Percentiles rank a stretch among this genome's conserved stretches.
These are phyloP conservation scores for Poecilia picta DNA, from an alignment of 2,797 vertebrate genomes.

Conservation along the genomic window DNA sequence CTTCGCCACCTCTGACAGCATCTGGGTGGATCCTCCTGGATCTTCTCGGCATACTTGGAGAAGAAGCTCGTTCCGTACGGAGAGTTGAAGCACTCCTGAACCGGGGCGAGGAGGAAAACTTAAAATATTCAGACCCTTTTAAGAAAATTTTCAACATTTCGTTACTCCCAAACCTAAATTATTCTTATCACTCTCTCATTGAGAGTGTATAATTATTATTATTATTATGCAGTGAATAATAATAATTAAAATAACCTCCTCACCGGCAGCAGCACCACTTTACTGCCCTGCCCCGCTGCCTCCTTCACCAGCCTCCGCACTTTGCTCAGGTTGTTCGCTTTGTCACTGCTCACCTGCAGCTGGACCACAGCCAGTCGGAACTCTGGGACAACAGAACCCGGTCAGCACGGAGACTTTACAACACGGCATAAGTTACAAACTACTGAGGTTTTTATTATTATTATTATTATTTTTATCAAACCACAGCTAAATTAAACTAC, in stretches of 20 bases:
- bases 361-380: conserved; percentile 94
- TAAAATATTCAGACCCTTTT: background rate
- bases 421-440: background rate
- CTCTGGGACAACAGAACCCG: conserved; percentile 68
- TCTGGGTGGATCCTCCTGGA: conserved; percentile 89
- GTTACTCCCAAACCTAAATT: no score
- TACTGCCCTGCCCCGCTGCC: conserved; percentile 87
- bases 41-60: conserved; percentile 89
- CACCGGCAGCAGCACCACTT: conserved; percentile 92
- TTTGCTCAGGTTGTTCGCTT: conserved; percentile 88
- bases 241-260: conserved; percentile 53
- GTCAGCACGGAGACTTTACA: background rate
- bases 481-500: background rate
- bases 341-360: conserved; percentile 86
- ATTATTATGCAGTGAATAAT: background rate
- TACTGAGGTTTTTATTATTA: background rate
- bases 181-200: no score
- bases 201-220: no score
- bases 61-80: conserved; percentile 94
- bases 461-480: background rate
- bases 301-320: conserved; percentile 86
- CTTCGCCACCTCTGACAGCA: conserved; percentile 89
- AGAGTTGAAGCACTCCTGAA: conserved; percentile 96
- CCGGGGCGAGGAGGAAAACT: background rate
- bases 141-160: background rate